Evolutionary conservation across 2,888 invertebrate species (phyloP).

Genomic region (Philhelius pedissequus): DNA sequence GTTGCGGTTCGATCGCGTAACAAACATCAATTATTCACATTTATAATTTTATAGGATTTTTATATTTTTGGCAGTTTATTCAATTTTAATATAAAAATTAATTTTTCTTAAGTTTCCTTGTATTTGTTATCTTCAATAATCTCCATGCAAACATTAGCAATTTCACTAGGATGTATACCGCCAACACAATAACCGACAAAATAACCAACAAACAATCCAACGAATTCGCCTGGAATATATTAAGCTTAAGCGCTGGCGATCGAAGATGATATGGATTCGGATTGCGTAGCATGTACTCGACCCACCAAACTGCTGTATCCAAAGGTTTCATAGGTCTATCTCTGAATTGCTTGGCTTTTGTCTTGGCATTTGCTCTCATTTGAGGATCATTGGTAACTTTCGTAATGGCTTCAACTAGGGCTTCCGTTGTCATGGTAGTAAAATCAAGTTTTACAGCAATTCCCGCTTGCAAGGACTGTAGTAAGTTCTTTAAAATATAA

Average conservation of each 20-base stretch:
- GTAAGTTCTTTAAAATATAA: conserved; percentile 57
- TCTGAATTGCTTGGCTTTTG: conserved; percentile 78
- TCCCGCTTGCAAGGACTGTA: conserved; percentile 63
- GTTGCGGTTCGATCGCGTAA: no score
- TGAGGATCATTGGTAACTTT: conserved; percentile 62
- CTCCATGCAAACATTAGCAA: neutral
- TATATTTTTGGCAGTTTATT: neutral
- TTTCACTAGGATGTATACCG: neutral
- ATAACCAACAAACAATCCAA: conserved; percentile 73
- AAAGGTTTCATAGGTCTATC: conserved; percentile 81
- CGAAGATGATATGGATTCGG: conserved; percentile 80
- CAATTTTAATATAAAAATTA: neutral
- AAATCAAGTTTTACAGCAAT: conserved; percentile 68
- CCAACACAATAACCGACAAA: neutral
- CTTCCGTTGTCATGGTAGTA: conserved; percentile 56
- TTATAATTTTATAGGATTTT: no score
- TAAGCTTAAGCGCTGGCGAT: conserved; percentile 78
- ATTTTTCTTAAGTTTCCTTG: neutral
- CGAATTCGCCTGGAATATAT: conserved; percentile 78
- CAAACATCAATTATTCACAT: no score
- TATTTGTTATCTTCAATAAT: neutral
- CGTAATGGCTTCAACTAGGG: conserved; percentile 53
- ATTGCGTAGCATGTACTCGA: conserved; percentile 81
- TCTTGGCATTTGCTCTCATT: conserved; percentile 72
- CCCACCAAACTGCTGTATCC: conserved; percentile 82